Evolutionary conservation across 2,797 vertebrate genomes (phyloP).

Genomic region (Melanotaenia nigrans): DNA sequence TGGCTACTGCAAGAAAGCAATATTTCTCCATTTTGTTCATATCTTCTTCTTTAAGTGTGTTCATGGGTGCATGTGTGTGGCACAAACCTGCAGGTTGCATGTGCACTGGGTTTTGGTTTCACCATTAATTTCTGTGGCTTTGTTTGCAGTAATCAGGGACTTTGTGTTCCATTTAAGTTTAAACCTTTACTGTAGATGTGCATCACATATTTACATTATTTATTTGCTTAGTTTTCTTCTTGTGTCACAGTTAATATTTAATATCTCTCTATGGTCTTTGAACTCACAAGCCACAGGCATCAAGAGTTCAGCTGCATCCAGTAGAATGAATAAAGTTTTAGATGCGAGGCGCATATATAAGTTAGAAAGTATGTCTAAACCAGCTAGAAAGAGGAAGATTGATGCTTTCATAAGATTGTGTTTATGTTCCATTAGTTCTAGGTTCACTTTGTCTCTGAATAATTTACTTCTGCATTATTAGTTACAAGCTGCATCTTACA

Average conservation of each 20-base stretch:
- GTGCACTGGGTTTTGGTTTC: neutral
- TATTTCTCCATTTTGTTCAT: neutral
- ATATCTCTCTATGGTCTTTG: constrained; percentile 33
- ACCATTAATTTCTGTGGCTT: constrained; percentile 2
- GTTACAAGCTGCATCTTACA: neutral
- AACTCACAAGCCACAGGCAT: constrained; percentile 51
- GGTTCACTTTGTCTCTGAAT: neutral
- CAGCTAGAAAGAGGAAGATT: neutral
- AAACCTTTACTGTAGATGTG: constrained; percentile 8
- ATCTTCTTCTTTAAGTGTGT: constrained; percentile 12
- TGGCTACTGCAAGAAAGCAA: neutral
- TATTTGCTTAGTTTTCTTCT: constrained; percentile 49
- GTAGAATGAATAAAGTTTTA: constrained; percentile 22
- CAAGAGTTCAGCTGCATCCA: constrained; percentile 25
- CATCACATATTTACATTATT: constrained; percentile 59
- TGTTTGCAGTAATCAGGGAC: constrained; percentile 18
- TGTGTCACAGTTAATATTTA: constrained; percentile 60
- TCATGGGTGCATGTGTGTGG: constrained; percentile 6
- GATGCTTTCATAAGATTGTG: constrained; percentile 9
- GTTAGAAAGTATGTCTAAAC: neutral
- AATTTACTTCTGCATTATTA: neutral
- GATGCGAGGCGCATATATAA: neutral
- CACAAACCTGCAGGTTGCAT: neutral
- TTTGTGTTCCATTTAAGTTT: neutral
- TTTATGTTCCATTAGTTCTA: constrained; percentile 7